Conservation (phyloP, 2,797 vertebrate species). For the Chrysolophus pictus region DNA sequence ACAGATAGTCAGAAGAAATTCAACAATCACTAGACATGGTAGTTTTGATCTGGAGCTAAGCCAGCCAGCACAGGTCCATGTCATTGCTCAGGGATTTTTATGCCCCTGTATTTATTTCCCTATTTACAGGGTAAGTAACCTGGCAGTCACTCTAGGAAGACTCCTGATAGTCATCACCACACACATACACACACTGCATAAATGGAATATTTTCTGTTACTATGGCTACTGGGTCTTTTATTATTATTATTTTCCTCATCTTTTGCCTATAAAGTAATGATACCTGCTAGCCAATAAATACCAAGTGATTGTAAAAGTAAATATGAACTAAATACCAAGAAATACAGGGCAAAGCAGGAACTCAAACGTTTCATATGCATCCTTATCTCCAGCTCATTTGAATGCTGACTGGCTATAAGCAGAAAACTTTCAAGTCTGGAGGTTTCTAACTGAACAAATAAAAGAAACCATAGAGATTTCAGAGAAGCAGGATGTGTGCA, state of each 20-base stretch:
- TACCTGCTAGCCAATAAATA: constrained; percentile 41
- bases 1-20: constrained; percentile 4
- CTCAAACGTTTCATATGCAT: background rate
- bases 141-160: constrained; percentile 20
- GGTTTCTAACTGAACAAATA: constrained; percentile 37
- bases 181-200: background rate
- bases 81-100: background rate
- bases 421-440: constrained; percentile 35
- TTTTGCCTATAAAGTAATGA: background rate
- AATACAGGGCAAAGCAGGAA: constrained; percentile 21
- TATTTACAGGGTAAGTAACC: constrained; percentile 31
- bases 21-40: background rate
- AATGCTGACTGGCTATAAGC: constrained; percentile 6
- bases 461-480: constrained; percentile 26
- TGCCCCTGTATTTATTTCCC: constrained; percentile 12
- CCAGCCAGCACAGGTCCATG: background rate
- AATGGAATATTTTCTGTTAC: constrained; percentile 51
- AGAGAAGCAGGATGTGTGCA: background rate
- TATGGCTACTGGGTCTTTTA: background rate
- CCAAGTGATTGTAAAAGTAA: background rate
- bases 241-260: background rate
- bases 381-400: constrained; percentile 1
- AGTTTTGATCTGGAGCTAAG: constrained; percentile 12
- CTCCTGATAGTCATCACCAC: background rate
- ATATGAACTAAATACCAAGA: constrained; percentile 4